Percentiles rank a stretch among this genome's conserved stretches.
Conservation (phyloP, 2,888 invertebrate genomes). For the Diarsia rubi region DNA sequence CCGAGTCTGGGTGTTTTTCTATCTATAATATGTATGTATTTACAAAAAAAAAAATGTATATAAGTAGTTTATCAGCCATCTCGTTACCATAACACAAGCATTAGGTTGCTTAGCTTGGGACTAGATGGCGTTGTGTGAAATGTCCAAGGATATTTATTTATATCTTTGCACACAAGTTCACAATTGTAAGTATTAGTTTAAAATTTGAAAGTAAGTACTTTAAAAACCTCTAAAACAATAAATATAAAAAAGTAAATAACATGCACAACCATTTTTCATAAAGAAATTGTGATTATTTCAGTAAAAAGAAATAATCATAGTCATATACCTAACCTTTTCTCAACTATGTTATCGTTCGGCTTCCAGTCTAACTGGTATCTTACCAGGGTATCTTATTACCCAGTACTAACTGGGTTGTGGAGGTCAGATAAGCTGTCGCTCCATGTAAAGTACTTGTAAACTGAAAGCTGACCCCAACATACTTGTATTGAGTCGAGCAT, state of each 20-base stretch:
- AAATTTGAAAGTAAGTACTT: constrained; percentile 1
- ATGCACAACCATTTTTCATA: constrained; percentile 37
- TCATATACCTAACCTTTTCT: background rate
- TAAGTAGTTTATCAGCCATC: too few relatives aligned
- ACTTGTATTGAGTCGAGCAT: background rate
- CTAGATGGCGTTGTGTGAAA: too few relatives aligned
- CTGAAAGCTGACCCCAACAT: background rate
- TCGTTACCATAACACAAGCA: too few relatives aligned
- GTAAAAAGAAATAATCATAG: background rate
- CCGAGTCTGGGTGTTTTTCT: too few relatives aligned
- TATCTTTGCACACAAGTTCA: background rate
- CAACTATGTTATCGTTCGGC: background rate
- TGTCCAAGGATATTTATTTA: too few relatives aligned
- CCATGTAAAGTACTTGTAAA: background rate
- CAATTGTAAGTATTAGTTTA: background rate
- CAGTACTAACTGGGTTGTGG: too few relatives aligned
- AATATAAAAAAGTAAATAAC: constrained; percentile 20
- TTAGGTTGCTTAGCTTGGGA: too few relatives aligned
- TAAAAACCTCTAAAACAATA: constrained; percentile 15
- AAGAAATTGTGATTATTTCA: constrained; percentile 2
- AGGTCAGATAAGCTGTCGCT: too few relatives aligned
- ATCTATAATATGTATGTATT: too few relatives aligned
- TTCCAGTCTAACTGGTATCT: background rate
- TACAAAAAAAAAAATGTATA: too few relatives aligned
- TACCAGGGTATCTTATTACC: too few relatives aligned